Percentiles rank a stretch among this genome's conserved stretches.
These are phyloP conservation scores for Ganaspis brasiliensis DNA, from an alignment of 2,888 invertebrate genomes.

Conservation along the genomic window DNA sequence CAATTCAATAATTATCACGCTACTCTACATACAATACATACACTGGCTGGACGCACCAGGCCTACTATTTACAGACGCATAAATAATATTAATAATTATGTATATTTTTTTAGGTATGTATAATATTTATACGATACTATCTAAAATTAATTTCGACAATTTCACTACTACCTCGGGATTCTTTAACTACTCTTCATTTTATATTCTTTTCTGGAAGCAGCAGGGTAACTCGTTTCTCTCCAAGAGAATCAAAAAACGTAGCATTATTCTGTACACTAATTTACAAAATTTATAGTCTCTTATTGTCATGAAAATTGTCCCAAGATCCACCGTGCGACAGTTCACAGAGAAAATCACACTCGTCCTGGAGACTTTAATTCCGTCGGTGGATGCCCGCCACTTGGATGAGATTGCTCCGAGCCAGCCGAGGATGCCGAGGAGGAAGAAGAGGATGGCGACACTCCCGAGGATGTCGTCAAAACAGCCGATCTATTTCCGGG, in stretches of 20 bases:
- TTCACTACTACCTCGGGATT: conserved; percentile 33
- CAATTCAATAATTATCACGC: conserved; percentile 68
- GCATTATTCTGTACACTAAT: conserved; percentile 78
- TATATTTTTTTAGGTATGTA: conserved; percentile 73
- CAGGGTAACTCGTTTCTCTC: conserved; percentile 29
- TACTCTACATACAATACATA: conserved; percentile 81
- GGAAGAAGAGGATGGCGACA: conserved; percentile 83
- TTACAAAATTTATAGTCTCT: conserved; percentile 75
- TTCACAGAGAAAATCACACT: conserved; percentile 72
- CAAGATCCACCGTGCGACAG: conserved; percentile 47
- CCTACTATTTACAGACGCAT: conserved; percentile 81
- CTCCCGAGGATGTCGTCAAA: conserved; percentile 82
- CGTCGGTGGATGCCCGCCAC: conserved; percentile 70
- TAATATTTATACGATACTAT: conserved; percentile 70
- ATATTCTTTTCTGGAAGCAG: conserved; percentile 53
- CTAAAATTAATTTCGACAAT: conserved; percentile 65
- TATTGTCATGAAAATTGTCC: conserved; percentile 70
- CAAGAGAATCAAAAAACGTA: conserved; percentile 10
- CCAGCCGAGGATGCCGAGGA: conserved; percentile 83
- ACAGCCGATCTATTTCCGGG: conserved; percentile 78
- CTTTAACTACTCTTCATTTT: conserved; percentile 31
- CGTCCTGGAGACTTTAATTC: conserved; percentile 79
- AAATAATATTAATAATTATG: conserved; percentile 78
- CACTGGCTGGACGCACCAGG: conserved; percentile 74
- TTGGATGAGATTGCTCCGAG: conserved; percentile 76